Evolutionary conservation across 2,888 invertebrate species (phyloP).

Genomic region (Hipparchia sbordonii): DNA sequence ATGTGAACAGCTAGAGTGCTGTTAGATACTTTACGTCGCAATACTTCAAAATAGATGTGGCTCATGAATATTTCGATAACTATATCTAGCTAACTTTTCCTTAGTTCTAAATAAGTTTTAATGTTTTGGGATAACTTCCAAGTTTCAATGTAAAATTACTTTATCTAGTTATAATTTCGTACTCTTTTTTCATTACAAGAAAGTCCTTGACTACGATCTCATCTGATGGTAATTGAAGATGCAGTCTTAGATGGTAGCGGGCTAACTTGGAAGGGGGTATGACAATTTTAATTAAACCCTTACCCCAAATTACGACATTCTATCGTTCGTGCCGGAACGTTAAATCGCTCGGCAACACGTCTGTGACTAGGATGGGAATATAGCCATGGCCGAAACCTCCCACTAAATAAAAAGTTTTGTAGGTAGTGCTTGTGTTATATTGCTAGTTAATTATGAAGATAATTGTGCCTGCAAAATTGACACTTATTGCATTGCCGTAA

Average conservation of each 20-base stretch:
- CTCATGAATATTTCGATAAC: slow-evolving; percentile 1
- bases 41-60: slow-evolving; percentile 32
- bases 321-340: too few relatives aligned
- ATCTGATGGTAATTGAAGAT: too few relatives aligned
- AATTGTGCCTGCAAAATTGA: background rate
- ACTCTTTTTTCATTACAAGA: too few relatives aligned
- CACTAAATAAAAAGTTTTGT: background rate
- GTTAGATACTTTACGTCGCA: slow-evolving; percentile 28
- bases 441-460: background rate
- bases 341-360: too few relatives aligned
- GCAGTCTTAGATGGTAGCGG: too few relatives aligned
- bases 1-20: slow-evolving; percentile 43
- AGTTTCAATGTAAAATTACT: slow-evolving; percentile 4
- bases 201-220: too few relatives aligned
- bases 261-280: too few relatives aligned
- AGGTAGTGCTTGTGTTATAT: background rate
- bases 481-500: slow-evolving; percentile 42
- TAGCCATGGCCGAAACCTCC: too few relatives aligned
- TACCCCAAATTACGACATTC: too few relatives aligned
- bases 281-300: too few relatives aligned
- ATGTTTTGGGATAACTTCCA: background rate
- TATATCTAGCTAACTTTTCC: background rate
- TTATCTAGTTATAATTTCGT: background rate
- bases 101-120: slow-evolving; percentile 13
- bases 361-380: too few relatives aligned